These are phyloP conservation scores for Chaetodon trifasciatus DNA, from an alignment of 2,797 vertebrate genomes.

Conservation along the genomic window DNA sequence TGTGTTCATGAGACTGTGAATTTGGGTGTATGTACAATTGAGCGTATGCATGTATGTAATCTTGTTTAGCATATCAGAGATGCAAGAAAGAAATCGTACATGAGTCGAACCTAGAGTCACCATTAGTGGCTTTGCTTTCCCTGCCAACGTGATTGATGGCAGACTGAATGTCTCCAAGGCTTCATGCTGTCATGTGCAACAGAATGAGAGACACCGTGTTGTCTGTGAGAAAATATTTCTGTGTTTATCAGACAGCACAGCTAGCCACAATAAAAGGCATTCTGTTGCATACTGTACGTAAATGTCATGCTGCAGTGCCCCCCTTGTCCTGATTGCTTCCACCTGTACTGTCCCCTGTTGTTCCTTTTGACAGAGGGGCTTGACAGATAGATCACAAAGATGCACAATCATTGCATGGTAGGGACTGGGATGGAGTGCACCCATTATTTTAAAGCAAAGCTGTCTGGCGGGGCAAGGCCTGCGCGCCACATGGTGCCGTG, in stretches of 20 bases:
- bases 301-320: slow-evolving; percentile 58
- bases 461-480: slow-evolving; percentile 82
- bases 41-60: slow-evolving; percentile 38
- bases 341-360: slow-evolving; percentile 72
- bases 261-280: slow-evolving; percentile 63
- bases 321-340: slow-evolving; percentile 60
- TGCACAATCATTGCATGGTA: slow-evolving; percentile 83
- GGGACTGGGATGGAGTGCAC: slow-evolving; percentile 78
- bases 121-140: slow-evolving; percentile 64
- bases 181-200: slow-evolving; percentile 68
- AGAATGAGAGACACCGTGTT: slow-evolving; percentile 48
- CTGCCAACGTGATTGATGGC: slow-evolving; percentile 77
- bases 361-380: slow-evolving; percentile 76
- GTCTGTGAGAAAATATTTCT: slow-evolving; percentile 64
- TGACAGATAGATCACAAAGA: slow-evolving; percentile 83
- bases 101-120: slow-evolving; percentile 65
- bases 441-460: slow-evolving; percentile 88
- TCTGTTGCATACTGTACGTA: slow-evolving; percentile 68
- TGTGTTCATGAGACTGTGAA: slow-evolving; percentile 4
- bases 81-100: slow-evolving; percentile 17
- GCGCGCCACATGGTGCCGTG: slow-evolving; percentile 78
- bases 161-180: slow-evolving; percentile 73
- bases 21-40: slow-evolving; percentile 13
- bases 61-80: slow-evolving; percentile 49
- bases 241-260: slow-evolving; percentile 72